These are phyloP conservation scores for Gouania willdenowi DNA, from an alignment of 2,797 vertebrate species.

Conservation along the genomic window DNA sequence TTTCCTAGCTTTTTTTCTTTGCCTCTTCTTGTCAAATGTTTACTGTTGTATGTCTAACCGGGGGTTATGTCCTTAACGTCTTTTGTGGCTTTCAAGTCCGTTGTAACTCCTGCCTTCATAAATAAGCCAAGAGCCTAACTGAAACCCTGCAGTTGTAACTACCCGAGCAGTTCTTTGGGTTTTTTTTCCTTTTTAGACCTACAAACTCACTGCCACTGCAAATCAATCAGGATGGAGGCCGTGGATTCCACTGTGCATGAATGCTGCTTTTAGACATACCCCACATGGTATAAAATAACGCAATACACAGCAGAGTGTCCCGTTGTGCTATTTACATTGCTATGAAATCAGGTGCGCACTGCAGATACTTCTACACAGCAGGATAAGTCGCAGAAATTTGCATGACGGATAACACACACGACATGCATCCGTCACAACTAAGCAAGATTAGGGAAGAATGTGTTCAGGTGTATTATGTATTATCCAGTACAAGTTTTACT, in stretches of 20 bases:
- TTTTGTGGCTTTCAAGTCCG: no score
- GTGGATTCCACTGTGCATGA: slow-evolving; percentile 39
- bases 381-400: slow-evolving; percentile 13
- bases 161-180: slow-evolving; percentile 7
- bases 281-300: slow-evolving; percentile 36
- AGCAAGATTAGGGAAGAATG: no score
- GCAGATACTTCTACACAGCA: slow-evolving; percentile 7
- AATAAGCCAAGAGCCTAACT: slow-evolving; percentile 29
- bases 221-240: slow-evolving; percentile 50
- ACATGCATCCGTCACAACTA: neutral
- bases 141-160: slow-evolving; percentile 12
- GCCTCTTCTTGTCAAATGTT: no score
- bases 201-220: slow-evolving; percentile 28
- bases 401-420: slow-evolving; percentile 8
- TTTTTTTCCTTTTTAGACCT: neutral
- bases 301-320: slow-evolving; percentile 25
- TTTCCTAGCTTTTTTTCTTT: no score
- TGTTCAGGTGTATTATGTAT: slow-evolving; percentile 3
- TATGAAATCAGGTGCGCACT: slow-evolving; percentile 1
- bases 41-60: no score
- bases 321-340: slow-evolving; percentile 11
- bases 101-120: slow-evolving; percentile 14
- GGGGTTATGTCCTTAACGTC: no score
- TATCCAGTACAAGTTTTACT: no score
- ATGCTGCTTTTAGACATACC: slow-evolving; percentile 46